Evolutionary conservation across 1,140 invertebrate species (phyloP).

Genomic region (Antheraea mylitta): DNA sequence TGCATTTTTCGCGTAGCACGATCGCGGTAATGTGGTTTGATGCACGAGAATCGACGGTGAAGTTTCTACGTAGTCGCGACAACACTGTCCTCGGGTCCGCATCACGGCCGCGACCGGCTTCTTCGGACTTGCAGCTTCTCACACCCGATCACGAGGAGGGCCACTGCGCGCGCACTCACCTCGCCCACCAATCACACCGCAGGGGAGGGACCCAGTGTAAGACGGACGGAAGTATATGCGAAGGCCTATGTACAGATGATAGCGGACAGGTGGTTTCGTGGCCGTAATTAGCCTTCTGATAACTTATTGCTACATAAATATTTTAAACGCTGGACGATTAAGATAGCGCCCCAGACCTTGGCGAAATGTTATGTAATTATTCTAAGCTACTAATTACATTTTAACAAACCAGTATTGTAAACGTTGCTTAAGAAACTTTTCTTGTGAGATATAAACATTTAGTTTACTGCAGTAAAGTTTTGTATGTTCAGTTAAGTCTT

Average conservation of each 20-base stretch:
- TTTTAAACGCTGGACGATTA: conserved; percentile 60
- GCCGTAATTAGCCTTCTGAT: conserved; percentile 74
- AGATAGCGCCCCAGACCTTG: conserved; percentile 54
- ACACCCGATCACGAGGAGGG: conserved; percentile 61
- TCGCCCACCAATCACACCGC: conserved; percentile 56
- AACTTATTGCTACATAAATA: conserved; percentile 73
- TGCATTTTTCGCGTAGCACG: conserved; percentile 25
- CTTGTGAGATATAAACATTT: too few relatives aligned
- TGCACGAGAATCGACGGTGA: conserved; percentile 30
- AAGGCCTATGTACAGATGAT: conserved; percentile 77
- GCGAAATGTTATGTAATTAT: conserved; percentile 18
- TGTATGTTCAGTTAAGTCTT: too few relatives aligned
- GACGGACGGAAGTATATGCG: conserved; percentile 77
- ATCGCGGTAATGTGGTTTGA: conserved; percentile 13
- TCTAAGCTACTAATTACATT: background rate
- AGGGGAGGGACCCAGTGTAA: conserved; percentile 71
- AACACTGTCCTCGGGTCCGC: conserved; percentile 57
- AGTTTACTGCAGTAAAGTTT: too few relatives aligned
- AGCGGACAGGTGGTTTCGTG: conserved; percentile 77
- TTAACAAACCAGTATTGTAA: background rate
- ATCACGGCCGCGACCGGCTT: conserved; percentile 64
- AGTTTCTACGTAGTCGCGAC: conserved; percentile 51
- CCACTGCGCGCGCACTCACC: conserved; percentile 65
- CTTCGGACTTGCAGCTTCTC: conserved; percentile 58
- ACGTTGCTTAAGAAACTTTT: too few relatives aligned